Base-by-base conservation (phyloP, 1,140 invertebrate genomes). In the Drosophila arawakana region DNA sequence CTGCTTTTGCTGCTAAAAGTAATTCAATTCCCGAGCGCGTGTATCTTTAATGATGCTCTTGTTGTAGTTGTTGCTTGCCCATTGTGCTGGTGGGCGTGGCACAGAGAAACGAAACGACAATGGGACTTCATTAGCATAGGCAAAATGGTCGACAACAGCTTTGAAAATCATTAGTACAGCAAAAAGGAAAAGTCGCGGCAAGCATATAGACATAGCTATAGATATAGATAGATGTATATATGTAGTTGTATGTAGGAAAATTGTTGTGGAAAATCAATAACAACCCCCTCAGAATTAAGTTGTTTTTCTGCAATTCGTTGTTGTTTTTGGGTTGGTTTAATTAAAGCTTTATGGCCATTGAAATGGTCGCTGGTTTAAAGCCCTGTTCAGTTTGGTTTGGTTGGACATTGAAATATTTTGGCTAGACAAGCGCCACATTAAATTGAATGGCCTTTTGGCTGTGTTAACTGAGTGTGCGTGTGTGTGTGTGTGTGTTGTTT, bases 71-170 rank as follows among this genome's bases (percentile, higher is more conserved):
- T 49, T 68, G n/a, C 11, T 21, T 30, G 25, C 25, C 35, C 11
- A 30, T 43, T 46, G 52, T 44, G 66, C 35, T 9, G 25, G 11
- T 69, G 76, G 79, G 83, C 76, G 83, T 86, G 73, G 37, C 63
- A 30, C 62, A 59, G 68, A 44, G 52, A 77, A 30, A 30, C 25
- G 25, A 30, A 30, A 35, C 66, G 72, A 62, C 65, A 79, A 85
- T 73, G 75, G 69, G 78, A 74, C 76, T 80, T 88, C 80, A 86
- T 88, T 88, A 89, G 84, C 83, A 88, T 88, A 84, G 82, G 63
- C 71, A 75, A 54, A 54, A 68, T 41, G 50, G 67, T 35, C 62
- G 63, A 57, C 76, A 65, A 76, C 71, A 81, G 79, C 66, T 76
- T 74, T 76, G 50, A 58, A 46, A 73, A 55, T 69, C 66, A 73